Base-by-base conservation (phyloP, 2,888 invertebrate genomes). In the Polylopha cassiicola region DNA sequence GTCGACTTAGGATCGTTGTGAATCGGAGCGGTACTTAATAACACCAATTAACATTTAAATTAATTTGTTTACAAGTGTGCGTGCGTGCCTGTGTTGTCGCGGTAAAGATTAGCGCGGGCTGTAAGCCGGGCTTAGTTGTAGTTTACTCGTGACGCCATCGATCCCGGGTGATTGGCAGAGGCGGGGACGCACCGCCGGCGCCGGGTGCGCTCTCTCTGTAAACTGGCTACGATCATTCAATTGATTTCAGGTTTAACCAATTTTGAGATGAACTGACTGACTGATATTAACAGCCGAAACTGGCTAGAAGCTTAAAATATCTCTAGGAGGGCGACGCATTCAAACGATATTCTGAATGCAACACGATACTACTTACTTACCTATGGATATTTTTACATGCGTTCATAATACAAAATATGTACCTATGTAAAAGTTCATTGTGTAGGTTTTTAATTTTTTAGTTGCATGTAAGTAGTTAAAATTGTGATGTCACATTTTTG, bases 121-220 rank as follows among this genome's bases (percentile, higher is more conserved):
- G 61, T 66, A 64, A 73, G 58, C 62, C 51, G 50, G 58, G 73
- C 64, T 75, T 71, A 74, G 59, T 64, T 60, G 58, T 68, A 68
- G 71, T 74, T 74, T 70, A 72, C 68, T 65, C 61, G 60, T 67
- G 64, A 66, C 66, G 60, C 55, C 57, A 72, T 72, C 71, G 69
- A 72, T 72, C 65, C 60, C 45, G 48, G 58, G 54, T 73, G 72
- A 72, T 70, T 70, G 76, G 73, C 71, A 65, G 59, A 42, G 47
- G 53, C 57, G 51, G 58, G 49, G 54, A 50, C 55, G 50, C n/a
- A n/a, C 26, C 17, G 34, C 29, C 13, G 27, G 13, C 31, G 37
- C 28, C 16, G n/a, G 10, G 4, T 30, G 17, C 6, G 17, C 24
- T 22, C 17, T 22, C 22, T 21, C 22, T 33, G 22, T n/a, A 24